Percentiles rank a stretch among this genome's conserved stretches.
Conservation (phyloP, 1,140 invertebrate species). For the Grapholita molesta region DNA sequence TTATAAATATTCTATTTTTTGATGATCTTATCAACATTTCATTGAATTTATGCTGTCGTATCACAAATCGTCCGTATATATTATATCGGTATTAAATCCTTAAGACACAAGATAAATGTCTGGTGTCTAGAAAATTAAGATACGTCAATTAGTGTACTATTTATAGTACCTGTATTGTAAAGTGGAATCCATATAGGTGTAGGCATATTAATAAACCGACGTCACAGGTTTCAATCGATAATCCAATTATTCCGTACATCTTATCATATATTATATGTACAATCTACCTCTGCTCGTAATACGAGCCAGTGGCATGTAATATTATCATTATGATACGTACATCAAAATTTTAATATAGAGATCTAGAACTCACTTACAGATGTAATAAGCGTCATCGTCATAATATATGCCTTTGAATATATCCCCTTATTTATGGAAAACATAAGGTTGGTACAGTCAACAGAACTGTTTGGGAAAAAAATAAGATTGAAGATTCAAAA, state of each 20-base stretch:
- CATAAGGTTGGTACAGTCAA: conserved; percentile 5
- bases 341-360: conserved; percentile 8
- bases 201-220: neutral
- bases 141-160: too few relatives aligned
- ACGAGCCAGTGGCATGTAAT: neutral
- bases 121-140: too few relatives aligned
- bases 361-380: conserved; percentile 26
- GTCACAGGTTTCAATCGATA: neutral
- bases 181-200: too few relatives aligned
- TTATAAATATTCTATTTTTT: too few relatives aligned
- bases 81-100: too few relatives aligned
- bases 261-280: neutral
- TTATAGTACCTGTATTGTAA: too few relatives aligned
- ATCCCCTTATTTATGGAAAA: conserved; percentile 3
- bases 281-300: neutral
- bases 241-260: neutral
- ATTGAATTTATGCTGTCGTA: too few relatives aligned
- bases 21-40: too few relatives aligned
- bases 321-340: conserved; percentile 6
- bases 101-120: too few relatives aligned
- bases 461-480: conserved; percentile 26
- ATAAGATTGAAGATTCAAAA: neutral
- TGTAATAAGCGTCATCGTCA: conserved; percentile 46
- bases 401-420: conserved; percentile 45
- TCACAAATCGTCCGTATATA: too few relatives aligned